phyloP scores from a whole-genome alignment of 1,140 invertebrate genomes.

The Drosophila rhopaloa region DNA sequence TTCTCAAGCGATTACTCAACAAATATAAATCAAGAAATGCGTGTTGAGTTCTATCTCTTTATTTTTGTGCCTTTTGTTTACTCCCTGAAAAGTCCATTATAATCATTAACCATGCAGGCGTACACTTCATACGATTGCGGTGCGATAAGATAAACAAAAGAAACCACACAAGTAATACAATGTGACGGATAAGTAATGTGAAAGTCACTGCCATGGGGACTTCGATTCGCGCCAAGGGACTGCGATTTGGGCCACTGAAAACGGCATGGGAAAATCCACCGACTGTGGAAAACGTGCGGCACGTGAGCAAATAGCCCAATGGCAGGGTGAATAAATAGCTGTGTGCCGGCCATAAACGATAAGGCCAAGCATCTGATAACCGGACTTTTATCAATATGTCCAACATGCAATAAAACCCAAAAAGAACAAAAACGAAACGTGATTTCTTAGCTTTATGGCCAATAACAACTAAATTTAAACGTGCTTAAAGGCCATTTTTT shows the following conservation, averaged over 20 bases:
- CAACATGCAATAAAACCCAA: slow-evolving; percentile 49
- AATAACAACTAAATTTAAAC: slow-evolving; percentile 40
- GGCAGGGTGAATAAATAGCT: slow-evolving; percentile 46
- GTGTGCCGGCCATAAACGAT: slow-evolving; percentile 42
- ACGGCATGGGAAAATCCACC: slow-evolving; percentile 4
- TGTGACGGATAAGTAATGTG: slow-evolving; percentile 30
- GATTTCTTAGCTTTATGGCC: slow-evolving; percentile 36
- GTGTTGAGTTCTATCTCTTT: slow-evolving; percentile 1
- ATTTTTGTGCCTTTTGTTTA: slow-evolving; percentile 16
- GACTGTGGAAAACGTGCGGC: slow-evolving; percentile 55
- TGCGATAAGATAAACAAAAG: slow-evolving; percentile 50
- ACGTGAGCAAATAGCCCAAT: slow-evolving; percentile 47
- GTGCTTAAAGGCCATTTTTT: slow-evolving; percentile 5
- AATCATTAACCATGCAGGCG: slow-evolving; percentile 33
- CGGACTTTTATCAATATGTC: slow-evolving; percentile 45
- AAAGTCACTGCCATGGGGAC: slow-evolving; percentile 43
- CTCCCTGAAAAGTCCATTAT: slow-evolving; percentile 39
- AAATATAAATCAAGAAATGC: slow-evolving; percentile 33
- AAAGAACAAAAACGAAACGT: slow-evolving; percentile 41
- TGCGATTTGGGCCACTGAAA: slow-evolving; percentile 20
- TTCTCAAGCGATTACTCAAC: slow-evolving; percentile 16
- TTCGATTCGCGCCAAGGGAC: slow-evolving; percentile 23
- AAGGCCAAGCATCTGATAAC: slow-evolving; percentile 42
- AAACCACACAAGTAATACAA: slow-evolving; percentile 19
- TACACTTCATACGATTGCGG: slow-evolving; percentile 27